Conservation (phyloP, 2,113 vertebrate species). For the Lepisosteus osseus region DNA sequence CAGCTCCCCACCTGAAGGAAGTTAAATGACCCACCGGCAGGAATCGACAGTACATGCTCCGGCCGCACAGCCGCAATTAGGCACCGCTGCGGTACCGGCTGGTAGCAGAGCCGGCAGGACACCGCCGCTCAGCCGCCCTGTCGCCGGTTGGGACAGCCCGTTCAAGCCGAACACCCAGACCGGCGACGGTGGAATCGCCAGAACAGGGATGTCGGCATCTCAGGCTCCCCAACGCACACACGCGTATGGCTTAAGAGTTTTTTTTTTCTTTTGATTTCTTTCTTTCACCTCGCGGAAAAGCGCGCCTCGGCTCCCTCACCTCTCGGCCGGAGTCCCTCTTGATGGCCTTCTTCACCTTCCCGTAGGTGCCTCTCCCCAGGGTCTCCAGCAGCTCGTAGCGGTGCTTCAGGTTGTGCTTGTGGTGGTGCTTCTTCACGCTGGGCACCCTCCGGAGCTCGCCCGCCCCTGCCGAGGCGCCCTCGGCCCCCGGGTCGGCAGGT, state of each 20-base stretch:
- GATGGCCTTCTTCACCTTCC: conserved; percentile 95
- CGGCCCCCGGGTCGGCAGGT: conserved; percentile 40
- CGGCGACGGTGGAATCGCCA: too few species aligned
- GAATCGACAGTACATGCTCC: too few species aligned
- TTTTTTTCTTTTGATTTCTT: neutral
- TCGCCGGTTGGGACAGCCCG: too few species aligned
- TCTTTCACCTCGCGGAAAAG: neutral
- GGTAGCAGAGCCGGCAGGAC: too few species aligned
- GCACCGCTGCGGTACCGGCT: too few species aligned
- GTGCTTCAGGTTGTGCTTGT: conserved; percentile 98
- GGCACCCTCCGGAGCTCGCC: conserved; percentile 65
- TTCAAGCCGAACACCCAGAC: too few species aligned
- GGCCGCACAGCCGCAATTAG: too few species aligned
- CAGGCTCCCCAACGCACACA: too few species aligned
- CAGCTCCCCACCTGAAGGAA: too few species aligned
- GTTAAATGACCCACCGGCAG: too few species aligned
- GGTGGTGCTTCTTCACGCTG: conserved; percentile 90
- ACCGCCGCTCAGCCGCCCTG: too few species aligned
- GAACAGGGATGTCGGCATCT: too few species aligned
- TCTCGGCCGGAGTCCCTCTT: conserved; percentile 92
- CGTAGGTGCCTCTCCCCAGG: conserved; percentile 92
- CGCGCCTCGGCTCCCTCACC: conserved; percentile 68
- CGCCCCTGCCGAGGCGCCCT: conserved; percentile 29
- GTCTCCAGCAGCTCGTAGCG: conserved; percentile 97
- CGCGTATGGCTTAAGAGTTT: neutral